phyloP scores from a whole-genome alignment of 2,888 invertebrate species.

The Cataglyphis rosenhaueri region DNA sequence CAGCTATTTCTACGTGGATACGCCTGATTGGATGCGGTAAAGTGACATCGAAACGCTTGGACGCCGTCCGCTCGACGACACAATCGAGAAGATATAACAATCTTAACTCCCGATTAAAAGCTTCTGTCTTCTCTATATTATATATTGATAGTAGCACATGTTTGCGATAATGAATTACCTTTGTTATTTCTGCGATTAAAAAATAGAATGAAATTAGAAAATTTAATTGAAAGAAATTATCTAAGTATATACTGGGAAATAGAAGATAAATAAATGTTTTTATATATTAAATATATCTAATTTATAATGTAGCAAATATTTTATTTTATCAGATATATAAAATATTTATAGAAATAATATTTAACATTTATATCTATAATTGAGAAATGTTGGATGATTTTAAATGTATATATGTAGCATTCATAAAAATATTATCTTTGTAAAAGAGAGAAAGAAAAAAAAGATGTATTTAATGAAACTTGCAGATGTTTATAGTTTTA shows the following conservation, averaged over 20 bases:
- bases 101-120: constrained; percentile 69
- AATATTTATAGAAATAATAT: background rate
- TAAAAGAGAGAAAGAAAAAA: background rate
- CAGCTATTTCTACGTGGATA: constrained; percentile 77
- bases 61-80: constrained; percentile 77
- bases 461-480: background rate
- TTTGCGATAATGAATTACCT: background rate
- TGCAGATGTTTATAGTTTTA: background rate
- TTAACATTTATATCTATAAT: background rate
- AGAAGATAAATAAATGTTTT: background rate
- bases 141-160: constrained; percentile 9
- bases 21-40: constrained; percentile 77
- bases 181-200: background rate
- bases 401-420: background rate
- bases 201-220: background rate
- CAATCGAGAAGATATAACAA: constrained; percentile 73
- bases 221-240: background rate
- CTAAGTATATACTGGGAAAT: background rate
- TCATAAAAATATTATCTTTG: background rate
- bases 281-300: background rate
- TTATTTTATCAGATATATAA: background rate
- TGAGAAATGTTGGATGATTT: background rate
- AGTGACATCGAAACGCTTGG: constrained; percentile 76
- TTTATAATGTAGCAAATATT: background rate
- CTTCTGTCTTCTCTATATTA: constrained; percentile 42